These are phyloP conservation scores for Pleuronectes platessa DNA, from an alignment of 2,113 vertebrate genomes.

Conservation along the genomic window DNA sequence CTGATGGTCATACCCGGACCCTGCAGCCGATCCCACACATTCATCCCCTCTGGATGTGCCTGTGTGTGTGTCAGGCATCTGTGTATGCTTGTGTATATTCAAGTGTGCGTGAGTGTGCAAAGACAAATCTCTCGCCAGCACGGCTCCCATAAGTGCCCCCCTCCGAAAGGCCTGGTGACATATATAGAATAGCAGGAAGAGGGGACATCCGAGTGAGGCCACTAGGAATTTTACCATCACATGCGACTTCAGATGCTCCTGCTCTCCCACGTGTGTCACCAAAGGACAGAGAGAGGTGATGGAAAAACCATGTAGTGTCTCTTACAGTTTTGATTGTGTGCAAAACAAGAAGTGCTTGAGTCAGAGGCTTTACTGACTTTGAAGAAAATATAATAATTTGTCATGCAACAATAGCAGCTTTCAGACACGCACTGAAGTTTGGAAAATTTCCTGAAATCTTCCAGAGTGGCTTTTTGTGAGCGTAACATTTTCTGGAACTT, in stretches of 20 bases:
- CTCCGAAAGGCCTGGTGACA: constrained; percentile 71
- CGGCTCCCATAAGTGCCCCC: constrained; percentile 61
- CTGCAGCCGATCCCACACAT: constrained; percentile 35
- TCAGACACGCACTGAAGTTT: neutral
- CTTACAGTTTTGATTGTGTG: neutral
- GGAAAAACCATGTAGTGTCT: constrained; percentile 20
- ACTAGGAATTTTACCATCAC: constrained; percentile 58
- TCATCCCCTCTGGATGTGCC: constrained; percentile 28
- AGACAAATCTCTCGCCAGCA: constrained; percentile 71
- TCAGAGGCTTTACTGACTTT: neutral
- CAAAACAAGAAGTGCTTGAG: neutral
- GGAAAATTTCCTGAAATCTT: too few relatives aligned
- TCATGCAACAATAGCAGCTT: neutral
- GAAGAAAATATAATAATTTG: neutral
- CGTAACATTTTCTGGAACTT: too few relatives aligned
- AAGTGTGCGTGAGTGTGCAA: constrained; percentile 59
- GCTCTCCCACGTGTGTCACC: constrained; percentile 45
- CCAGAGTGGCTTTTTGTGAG: too few relatives aligned
- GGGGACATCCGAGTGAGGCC: constrained; percentile 67
- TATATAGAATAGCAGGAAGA: constrained; percentile 80
- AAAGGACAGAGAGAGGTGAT: constrained; percentile 20
- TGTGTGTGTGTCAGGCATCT: constrained; percentile 28
- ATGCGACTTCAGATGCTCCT: constrained; percentile 57
- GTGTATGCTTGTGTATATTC: constrained; percentile 28
- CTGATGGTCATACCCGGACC: constrained; percentile 25